Evolutionary conservation across 37 sponge, comb jelly and placozoan species (phyloP), one percentile per base, ranked within the genome.

Genomic region (Spongilla lacustris): DNA sequence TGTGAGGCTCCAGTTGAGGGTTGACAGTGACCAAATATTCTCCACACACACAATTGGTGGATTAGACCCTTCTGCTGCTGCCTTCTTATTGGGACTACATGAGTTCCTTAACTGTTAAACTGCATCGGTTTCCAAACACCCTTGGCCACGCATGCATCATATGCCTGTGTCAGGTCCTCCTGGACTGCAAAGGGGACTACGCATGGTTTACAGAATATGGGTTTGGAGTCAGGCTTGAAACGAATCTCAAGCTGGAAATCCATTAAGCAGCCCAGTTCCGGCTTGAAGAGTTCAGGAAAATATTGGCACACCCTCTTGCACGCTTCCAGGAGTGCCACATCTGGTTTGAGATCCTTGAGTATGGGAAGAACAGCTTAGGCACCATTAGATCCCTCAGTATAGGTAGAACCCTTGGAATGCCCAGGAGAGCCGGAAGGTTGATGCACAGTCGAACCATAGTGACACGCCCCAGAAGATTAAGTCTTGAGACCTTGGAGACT

Each of bases 271-370:
- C 58, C 58, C 58, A 58, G 58, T 14, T 58, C 21, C 58, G 4
- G 58, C 58, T 58, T 58, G 58, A 58, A 58, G 11, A 58, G 58
- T 1, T 58, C 58, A 58, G 58, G 58, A 58, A 58, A 58, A 58
- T 58, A 8, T 58, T 58, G 58, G 19, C 58, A 58, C 58, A 58
- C 58, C 58, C 58, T 58, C 46, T 58, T 58, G 58, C 58, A 58
- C 58, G 58, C 58, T 58, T 58, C 58, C 58, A 13, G 58, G 1
- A 58, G 58, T 58, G 58, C 58, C 58, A 58, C 58, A 58, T 58
- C 58, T 58, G 58, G 58, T 58, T 58, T 58, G 58, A 58, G 58
- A 58, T 58, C 58, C 58, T 58, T 58, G 58, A 58, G 58, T 58
- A 58, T 58, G 58, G 46, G 46, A 46, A 8, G 46, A 46, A 46